Evolutionary conservation across 64 coral and sea anemone genomes (phyloP).

Genomic region (Cladopsammia gracilis): DNA sequence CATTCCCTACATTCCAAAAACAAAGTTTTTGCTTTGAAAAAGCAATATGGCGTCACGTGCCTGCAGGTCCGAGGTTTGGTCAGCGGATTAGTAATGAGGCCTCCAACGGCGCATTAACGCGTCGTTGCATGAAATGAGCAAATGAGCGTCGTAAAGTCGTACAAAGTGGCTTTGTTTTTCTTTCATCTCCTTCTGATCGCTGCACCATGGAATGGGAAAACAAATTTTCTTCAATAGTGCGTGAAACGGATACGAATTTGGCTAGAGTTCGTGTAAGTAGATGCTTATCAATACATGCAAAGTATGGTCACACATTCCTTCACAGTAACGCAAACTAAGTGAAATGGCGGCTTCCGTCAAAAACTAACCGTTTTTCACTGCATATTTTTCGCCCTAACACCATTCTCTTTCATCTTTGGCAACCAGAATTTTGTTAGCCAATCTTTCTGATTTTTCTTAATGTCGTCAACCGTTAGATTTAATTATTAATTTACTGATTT

Average conservation of each 20-base stretch:
- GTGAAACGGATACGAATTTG: slow-evolving; percentile 92
- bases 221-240: slow-evolving; percentile 91
- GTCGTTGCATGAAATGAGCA: not conserved
- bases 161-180: not conserved
- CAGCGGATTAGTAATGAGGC: too few relatives aligned
- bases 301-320: slow-evolving; percentile 41
- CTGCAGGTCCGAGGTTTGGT: too few relatives aligned
- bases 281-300: not conserved
- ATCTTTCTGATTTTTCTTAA: not conserved
- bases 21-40: too few relatives aligned
- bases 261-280: slow-evolving; percentile 84
- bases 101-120: not conserved
- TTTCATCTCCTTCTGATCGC: not conserved
- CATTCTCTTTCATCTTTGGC: not conserved
- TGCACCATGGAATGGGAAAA: slow-evolving; percentile 84
- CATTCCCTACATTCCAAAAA: too few relatives aligned
- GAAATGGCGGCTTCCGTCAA: not conserved
- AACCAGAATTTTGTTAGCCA: not conserved
- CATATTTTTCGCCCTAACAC: not conserved
- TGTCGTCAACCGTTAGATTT: not conserved
- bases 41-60: too few relatives aligned
- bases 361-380: not conserved
- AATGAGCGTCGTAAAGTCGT: not conserved
- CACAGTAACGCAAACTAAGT: not conserved
- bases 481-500: not conserved